Base-by-base conservation (phyloP, 2,888 invertebrate species). In the Lycophotia porphyrea region DNA sequence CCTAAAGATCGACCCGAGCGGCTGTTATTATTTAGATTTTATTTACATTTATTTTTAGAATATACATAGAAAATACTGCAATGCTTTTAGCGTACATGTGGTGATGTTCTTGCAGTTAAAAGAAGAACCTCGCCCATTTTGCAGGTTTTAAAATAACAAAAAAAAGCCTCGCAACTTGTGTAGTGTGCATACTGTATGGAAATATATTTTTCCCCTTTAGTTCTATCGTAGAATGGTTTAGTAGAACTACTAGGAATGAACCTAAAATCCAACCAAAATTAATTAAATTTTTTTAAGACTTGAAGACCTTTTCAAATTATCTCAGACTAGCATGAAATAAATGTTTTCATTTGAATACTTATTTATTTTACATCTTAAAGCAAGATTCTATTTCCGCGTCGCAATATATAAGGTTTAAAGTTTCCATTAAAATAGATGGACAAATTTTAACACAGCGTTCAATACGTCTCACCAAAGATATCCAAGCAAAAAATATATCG, bases 1-100 rank as follows among this genome's bases (percentile, higher is more conserved):
- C n/a, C n/a, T n/a, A n/a, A n/a, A n/a, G n/a, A n/a, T n/a, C n/a
- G n/a, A n/a, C n/a, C n/a, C n/a, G n/a, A n/a, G n/a, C n/a, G n/a
- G n/a, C n/a, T n/a, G n/a, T n/a, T n/a, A n/a, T n/a, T n/a, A n/a
- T n/a, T n/a, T n/a, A n/a, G n/a, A n/a, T n/a, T n/a, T n/a, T n/a
- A n/a, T n/a, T n/a, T n/a, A n/a, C n/a, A n/a, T n/a, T n/a, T n/a
- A n/a, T n/a, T n/a, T n/a, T n/a, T n/a, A n/a, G 64, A 76, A 61
- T 42, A 60, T 44, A 42, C 52, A 42, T 27, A 27, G 34, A 63
- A 64, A 74, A 64, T 80, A 64, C 42, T 64, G 80, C 74, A 64
- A 18, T 64, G 34, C 42, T 1, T 42, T n/a, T 65, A 21, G n/a
- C 58, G 13, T 61, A 31, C 8, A 44, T 65, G 49, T 11, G 49